Evolutionary conservation across 1,140 invertebrate species (phyloP).

Genomic region (Neodiprion fabricii): DNA sequence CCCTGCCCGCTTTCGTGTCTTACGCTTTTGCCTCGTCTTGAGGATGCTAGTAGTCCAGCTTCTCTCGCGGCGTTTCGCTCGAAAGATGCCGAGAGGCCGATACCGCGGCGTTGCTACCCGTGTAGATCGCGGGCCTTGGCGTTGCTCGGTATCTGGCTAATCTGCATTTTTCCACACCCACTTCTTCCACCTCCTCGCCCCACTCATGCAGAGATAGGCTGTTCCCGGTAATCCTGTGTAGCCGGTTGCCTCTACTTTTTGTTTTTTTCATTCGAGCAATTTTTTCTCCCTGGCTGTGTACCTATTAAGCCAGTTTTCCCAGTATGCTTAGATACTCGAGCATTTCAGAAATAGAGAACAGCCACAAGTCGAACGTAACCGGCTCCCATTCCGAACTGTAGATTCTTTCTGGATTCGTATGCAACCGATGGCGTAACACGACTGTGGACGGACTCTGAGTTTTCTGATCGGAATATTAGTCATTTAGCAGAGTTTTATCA

Average conservation of each 20-base stretch:
- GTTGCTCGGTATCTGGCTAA: conserved; percentile 31
- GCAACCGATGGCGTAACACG: too few species aligned
- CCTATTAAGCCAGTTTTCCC: neutral
- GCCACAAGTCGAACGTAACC: too few species aligned
- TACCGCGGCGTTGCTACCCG: conserved; percentile 40
- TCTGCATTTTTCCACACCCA: conserved; percentile 33
- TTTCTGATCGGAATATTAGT: too few species aligned
- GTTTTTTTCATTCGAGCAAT: neutral
- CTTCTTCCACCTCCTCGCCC: neutral
- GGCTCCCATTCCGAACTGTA: too few species aligned
- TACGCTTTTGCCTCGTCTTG: conserved; percentile 11
- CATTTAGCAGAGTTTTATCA: too few species aligned
- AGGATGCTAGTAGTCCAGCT: neutral
- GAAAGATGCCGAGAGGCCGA: conserved; percentile 37
- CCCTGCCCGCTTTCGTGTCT: neutral
- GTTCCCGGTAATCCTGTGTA: neutral
- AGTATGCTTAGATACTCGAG: neutral
- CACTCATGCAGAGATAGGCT: neutral
- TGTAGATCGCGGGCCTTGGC: conserved; percentile 25
- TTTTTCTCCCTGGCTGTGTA: neutral
- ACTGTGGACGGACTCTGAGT: too few species aligned
- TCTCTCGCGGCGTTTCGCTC: conserved; percentile 14
- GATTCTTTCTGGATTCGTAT: too few species aligned
- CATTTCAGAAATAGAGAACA: neutral
- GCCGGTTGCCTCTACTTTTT: neutral